Conservation (phyloP, 2,797 vertebrate genomes). For the Hippoglossus hippoglossus region DNA sequence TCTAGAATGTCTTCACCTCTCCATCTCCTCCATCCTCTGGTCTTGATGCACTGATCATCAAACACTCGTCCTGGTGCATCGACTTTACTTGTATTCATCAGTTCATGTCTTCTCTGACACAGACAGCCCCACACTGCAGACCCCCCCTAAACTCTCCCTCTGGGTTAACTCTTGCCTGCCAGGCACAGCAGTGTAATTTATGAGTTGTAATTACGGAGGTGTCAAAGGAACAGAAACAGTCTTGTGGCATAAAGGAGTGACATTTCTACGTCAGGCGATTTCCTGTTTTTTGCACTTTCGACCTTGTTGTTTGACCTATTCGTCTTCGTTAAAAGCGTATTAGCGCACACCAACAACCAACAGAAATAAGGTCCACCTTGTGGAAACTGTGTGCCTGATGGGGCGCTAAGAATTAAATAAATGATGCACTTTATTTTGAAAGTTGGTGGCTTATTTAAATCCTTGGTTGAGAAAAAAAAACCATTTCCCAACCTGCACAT, state of each 20-base stretch:
- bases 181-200: slow-evolving; percentile 55
- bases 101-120: background rate
- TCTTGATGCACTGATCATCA: slow-evolving; percentile 20
- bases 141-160: background rate
- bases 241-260: slow-evolving; percentile 44
- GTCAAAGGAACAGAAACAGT: slow-evolving; percentile 72
- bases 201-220: slow-evolving; percentile 67
- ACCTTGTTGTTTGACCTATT: slow-evolving; percentile 43
- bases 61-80: slow-evolving; percentile 17
- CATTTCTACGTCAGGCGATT: slow-evolving; percentile 31
- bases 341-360: slow-evolving; percentile 12
- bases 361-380: background rate
- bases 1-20: slow-evolving; percentile 7
- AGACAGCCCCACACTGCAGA: background rate
- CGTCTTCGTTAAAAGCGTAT: slow-evolving; percentile 27
- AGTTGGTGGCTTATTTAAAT: background rate
- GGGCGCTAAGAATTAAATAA: background rate
- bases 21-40: slow-evolving; percentile 28
- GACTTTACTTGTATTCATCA: slow-evolving; percentile 23
- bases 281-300: slow-evolving; percentile 54
- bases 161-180: slow-evolving; percentile 31
- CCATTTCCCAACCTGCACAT: too few relatives aligned
- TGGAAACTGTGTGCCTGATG: background rate
- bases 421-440: slow-evolving; percentile 1
- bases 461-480: background rate